phyloP scores from a whole-genome alignment of 2,113 vertebrate genomes.

The Murina feae region DNA sequence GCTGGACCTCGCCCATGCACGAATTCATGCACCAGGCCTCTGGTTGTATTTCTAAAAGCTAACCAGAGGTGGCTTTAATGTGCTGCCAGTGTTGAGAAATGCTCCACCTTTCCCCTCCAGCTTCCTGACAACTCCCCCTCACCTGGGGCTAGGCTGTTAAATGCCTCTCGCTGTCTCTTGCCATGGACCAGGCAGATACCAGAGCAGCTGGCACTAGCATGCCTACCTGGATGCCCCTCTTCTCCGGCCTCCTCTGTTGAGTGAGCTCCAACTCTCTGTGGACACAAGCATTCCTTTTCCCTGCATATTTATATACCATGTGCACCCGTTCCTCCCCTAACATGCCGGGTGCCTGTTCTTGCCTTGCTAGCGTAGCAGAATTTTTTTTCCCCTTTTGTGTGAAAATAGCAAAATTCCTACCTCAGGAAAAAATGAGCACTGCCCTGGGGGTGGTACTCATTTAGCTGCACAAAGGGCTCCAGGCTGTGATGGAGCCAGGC shows the following conservation, averaged over 20 bases:
- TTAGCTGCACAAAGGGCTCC: not conserved
- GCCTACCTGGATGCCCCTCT: not conserved
- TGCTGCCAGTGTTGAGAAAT: slow-evolving; percentile 24
- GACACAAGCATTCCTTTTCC: not conserved
- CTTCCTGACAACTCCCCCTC: not conserved
- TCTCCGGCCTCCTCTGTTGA: not conserved
- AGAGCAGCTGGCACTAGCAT: not conserved
- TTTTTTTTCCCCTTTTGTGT: not conserved
- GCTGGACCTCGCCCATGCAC: too few species aligned
- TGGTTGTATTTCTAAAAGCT: slow-evolving; percentile 49
- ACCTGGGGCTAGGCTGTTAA: not conserved
- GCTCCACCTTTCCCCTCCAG: not conserved
- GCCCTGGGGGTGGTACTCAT: slow-evolving; percentile 35
- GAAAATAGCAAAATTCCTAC: slow-evolving; percentile 66
- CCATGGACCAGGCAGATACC: not conserved
- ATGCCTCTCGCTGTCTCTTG: not conserved
- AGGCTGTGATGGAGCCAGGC: not conserved
- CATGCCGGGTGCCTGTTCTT: slow-evolving; percentile 32
- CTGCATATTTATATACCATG: not conserved
- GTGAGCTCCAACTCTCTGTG: not conserved
- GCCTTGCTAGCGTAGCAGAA: slow-evolving; percentile 34
- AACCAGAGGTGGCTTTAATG: slow-evolving; percentile 12
- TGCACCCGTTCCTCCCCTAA: not conserved
- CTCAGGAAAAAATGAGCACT: slow-evolving; percentile 60
- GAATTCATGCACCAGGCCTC: too few species aligned